Percentiles rank a stretch among this genome's conserved stretches.
These are phyloP conservation scores for Thymallus thymallus DNA, from an alignment of 2,113 vertebrate genomes.

Conservation along the genomic window DNA sequence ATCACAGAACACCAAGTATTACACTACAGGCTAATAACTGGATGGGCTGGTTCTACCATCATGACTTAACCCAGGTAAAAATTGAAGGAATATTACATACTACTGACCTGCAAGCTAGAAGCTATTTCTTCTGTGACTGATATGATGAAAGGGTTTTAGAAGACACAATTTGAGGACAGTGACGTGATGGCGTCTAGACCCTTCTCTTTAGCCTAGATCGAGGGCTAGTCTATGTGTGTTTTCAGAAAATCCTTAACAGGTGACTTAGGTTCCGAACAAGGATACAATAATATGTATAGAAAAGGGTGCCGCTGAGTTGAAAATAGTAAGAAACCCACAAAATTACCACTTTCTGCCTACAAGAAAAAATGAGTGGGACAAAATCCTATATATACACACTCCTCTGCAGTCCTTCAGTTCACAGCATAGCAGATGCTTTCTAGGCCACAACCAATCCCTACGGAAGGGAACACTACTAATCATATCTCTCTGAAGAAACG, in stretches of 20 bases:
- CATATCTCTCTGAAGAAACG: conserved; percentile 57
- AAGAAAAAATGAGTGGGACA: conserved; percentile 52
- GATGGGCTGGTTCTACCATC: too few relatives aligned
- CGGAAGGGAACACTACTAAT: conserved; percentile 58
- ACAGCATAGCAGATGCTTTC: conserved; percentile 58
- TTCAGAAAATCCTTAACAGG: conserved; percentile 19
- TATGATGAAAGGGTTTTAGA: not conserved
- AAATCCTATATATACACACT: conserved; percentile 25
- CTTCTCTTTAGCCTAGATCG: not conserved
- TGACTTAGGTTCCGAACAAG: not conserved
- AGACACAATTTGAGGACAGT: not conserved
- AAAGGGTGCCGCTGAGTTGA: conserved; percentile 25
- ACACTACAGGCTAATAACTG: too few relatives aligned
- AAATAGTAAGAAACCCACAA: conserved; percentile 56
- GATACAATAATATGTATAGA: conserved; percentile 9
- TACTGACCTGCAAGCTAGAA: not conserved
- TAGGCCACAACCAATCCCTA: conserved; percentile 57
- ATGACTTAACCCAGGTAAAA: too few relatives aligned
- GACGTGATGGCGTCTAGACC: not conserved
- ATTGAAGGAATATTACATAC: too few relatives aligned
- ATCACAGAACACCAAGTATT: too few relatives aligned
- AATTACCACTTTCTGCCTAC: conserved; percentile 55
- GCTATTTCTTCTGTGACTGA: not conserved
- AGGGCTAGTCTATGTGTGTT: not conserved
- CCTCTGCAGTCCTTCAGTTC: conserved; percentile 25